Base-by-base conservation (phyloP, 2,797 vertebrate genomes). In the Coregonus suidteri region DNA sequence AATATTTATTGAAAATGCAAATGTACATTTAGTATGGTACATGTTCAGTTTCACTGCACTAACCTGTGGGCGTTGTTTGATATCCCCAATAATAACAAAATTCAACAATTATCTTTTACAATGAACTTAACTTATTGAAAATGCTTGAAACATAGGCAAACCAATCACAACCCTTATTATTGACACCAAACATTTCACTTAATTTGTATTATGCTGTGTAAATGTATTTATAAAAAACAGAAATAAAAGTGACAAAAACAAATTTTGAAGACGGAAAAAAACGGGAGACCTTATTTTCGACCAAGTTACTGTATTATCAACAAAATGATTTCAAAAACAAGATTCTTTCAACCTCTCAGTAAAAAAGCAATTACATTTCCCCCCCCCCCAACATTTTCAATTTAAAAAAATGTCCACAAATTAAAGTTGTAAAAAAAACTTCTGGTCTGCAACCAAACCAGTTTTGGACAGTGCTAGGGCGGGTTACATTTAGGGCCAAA, bases 1-100 rank as follows among this genome's bases (percentile, higher is more conserved):
- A 86, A 85, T 85, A 84, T 95, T 94, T 94, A 94, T 93, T 93
- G 89, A 93, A 94, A 94, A 93, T 88, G 81, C 79, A 92, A 93
- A 94, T 92, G 89, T 91, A 93, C 93, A 93, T 87, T 83, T 84
- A 76, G 74, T 91, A 92, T 93, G 84, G 86, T 91, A 93, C 91
- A 95, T 80, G 85, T 90, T 83, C 64, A 85, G 76, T 88, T 87
- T 59, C 71, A 79, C 74, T 82, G 20, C 31, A 79, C 81, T 81
- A 84, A 79, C 77, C 81, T 78, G 69, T 75, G 72, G 71, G 67
- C 84, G 56, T 51, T 84, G 81, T 70, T 74, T 80, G 67, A 82
- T 64, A 56, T 75, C 6, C 74, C 77, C 68, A 76, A 79, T 74
- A 78, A 66, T 18, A 73, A 65, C 47, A 53, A 41, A 67, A 65